phyloP scores from a whole-genome alignment of 1,140 invertebrate genomes.

The Dendrolimus punctatus region DNA sequence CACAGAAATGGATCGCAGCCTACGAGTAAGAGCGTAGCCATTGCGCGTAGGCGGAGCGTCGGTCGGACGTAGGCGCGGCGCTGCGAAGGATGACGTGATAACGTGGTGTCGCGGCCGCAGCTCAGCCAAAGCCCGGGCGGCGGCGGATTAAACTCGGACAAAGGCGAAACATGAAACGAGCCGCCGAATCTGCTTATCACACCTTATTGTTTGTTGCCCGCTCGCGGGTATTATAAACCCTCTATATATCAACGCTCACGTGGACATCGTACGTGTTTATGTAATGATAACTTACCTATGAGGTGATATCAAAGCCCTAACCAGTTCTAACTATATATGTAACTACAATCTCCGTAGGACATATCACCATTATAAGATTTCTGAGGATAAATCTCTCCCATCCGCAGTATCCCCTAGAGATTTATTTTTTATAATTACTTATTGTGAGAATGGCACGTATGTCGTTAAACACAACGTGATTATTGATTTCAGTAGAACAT shows the following conservation, averaged over 20 bases:
- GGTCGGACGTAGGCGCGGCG: slow-evolving; percentile 7
- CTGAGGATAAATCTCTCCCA: too few relatives aligned
- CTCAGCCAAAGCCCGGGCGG: slow-evolving; percentile 29
- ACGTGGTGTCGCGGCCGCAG: slow-evolving; percentile 9
- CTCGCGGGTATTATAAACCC: slow-evolving; percentile 41
- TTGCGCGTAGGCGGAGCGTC: too few relatives aligned
- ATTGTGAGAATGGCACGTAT: too few relatives aligned
- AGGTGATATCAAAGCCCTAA: slow-evolving; percentile 8
- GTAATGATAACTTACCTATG: slow-evolving; percentile 14
- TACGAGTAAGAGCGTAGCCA: neutral
- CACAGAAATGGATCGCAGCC: slow-evolving; percentile 1
- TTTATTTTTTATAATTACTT: too few relatives aligned
- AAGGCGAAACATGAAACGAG: slow-evolving; percentile 57
- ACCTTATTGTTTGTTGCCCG: slow-evolving; percentile 55
- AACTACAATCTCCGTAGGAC: neutral
- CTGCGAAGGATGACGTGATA: slow-evolving; percentile 10
- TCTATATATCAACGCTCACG: slow-evolving; percentile 53
- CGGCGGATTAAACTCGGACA: slow-evolving; percentile 58
- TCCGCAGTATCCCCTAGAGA: too few relatives aligned
- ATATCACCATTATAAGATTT: neutral
- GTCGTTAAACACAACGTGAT: too few relatives aligned
- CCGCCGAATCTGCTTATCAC: slow-evolving; percentile 64
- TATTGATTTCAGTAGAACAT: too few relatives aligned
- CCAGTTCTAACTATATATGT: neutral
- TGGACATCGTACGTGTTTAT: slow-evolving; percentile 26